A percentile compares a stretch with the other conserved stretches of the same genome.
These are phyloP conservation scores for Prolemur simus DNA, from an alignment of 2,113 vertebrate species.

Conservation along the genomic window DNA sequence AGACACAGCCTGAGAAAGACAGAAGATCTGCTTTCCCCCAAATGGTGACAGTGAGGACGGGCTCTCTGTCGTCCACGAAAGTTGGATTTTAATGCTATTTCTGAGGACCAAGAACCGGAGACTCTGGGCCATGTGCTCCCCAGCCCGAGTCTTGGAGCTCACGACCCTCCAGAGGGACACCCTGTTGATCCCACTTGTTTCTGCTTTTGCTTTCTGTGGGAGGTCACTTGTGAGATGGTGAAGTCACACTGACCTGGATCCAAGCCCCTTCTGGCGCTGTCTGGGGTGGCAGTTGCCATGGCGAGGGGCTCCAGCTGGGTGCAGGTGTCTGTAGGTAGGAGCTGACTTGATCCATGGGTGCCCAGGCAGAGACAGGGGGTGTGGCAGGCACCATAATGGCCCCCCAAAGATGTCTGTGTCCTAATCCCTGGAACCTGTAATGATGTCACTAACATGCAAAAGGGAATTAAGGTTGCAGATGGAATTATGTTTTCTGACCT, in stretches of 20 bases:
- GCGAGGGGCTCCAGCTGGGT: background rate
- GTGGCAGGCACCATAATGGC: background rate
- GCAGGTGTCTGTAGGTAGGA: background rate
- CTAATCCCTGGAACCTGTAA: background rate
- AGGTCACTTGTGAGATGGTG: background rate
- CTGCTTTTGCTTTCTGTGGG: background rate
- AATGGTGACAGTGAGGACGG: accelerated
- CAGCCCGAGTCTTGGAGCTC: background rate
- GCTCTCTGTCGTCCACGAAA: background rate
- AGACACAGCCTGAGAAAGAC: background rate
- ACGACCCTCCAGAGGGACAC: too few species aligned
- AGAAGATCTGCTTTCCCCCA: background rate
- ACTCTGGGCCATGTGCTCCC: background rate
- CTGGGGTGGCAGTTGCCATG: background rate
- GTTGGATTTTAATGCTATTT: background rate
- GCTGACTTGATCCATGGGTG: background rate
- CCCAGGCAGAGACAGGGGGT: background rate
- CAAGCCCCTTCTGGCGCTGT: background rate
- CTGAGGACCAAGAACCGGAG: background rate
- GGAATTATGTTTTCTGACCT: background rate
- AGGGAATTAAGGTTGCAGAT: too few species aligned
- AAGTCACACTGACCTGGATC: too few species aligned
- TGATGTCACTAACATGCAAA: background rate
- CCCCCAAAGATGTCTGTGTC: background rate
- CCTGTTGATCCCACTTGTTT: background rate